phyloP scores from a whole-genome alignment of 2,797 vertebrate genomes.

The Catostomus latipinnis region DNA sequence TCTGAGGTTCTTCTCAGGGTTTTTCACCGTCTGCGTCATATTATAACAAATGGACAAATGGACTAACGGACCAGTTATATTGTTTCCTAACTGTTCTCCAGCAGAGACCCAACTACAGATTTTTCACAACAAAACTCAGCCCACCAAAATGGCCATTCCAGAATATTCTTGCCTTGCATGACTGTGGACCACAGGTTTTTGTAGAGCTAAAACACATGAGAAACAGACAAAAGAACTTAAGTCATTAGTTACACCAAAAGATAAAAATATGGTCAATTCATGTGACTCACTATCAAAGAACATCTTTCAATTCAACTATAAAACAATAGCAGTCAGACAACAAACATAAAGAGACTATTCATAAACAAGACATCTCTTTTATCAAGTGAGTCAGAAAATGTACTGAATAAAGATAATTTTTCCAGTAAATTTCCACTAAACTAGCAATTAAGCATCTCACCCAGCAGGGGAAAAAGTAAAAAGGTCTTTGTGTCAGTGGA shows the following conservation, averaged over 20 bases:
- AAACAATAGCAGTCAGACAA: constrained; percentile 2
- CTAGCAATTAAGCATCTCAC: constrained; percentile 47
- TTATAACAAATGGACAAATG: background rate
- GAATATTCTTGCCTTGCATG: constrained; percentile 79
- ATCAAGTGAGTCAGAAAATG: constrained; percentile 40
- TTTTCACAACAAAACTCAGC: constrained; percentile 84
- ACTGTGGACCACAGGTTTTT: constrained; percentile 89
- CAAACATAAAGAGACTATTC: background rate
- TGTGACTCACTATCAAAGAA: background rate
- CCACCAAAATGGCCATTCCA: constrained; percentile 93
- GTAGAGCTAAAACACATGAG: constrained; percentile 81
- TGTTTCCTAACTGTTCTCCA: background rate
- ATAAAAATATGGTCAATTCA: background rate
- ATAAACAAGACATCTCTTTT: constrained; percentile 13
- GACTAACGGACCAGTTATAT: background rate
- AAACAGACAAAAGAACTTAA: background rate
- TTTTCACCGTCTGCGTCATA: too few relatives aligned
- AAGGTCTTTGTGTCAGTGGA: constrained; percentile 41
- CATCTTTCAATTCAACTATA: background rate
- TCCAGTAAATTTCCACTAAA: constrained; percentile 56
- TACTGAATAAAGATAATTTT: constrained; percentile 45
- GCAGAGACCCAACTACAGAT: constrained; percentile 75
- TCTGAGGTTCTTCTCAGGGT: too few relatives aligned
- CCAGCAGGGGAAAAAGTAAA: constrained; percentile 25
- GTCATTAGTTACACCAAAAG: background rate